A percentile compares a stretch with the other conserved stretches of the same genome.
These are phyloP conservation scores for Tiliacea aurago DNA, from an alignment of 2,888 invertebrate genomes.

Conservation along the genomic window DNA sequence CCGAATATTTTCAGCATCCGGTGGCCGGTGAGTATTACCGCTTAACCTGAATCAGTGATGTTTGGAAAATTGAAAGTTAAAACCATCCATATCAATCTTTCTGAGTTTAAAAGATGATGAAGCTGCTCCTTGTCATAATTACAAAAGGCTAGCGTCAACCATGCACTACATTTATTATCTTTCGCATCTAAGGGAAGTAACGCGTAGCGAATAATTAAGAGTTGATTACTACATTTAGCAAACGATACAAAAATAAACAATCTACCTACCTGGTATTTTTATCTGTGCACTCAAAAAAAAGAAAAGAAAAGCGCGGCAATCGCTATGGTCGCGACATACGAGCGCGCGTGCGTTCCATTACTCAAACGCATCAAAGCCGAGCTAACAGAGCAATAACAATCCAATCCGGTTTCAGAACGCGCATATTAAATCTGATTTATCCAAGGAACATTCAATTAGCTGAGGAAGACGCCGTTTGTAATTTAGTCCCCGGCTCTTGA, in stretches of 20 bases:
- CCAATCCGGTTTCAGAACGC: conserved; percentile 73
- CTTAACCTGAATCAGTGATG: neutral
- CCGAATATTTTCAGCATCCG: neutral
- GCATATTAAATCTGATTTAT: conserved; percentile 83
- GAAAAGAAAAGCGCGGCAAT: conserved; percentile 47
- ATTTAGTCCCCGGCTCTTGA: conserved; percentile 68
- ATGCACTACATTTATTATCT: neutral
- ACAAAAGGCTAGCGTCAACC: too few relatives aligned
- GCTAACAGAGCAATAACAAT: conserved; percentile 79
- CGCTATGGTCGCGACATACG: conserved; percentile 65
- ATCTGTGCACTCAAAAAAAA: conserved; percentile 31
- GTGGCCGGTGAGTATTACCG: too few relatives aligned
- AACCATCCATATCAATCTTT: neutral
- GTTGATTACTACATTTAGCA: neutral
- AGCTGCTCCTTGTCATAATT: neutral
- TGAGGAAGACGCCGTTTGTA: conserved; percentile 76
- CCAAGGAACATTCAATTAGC: conserved; percentile 83
- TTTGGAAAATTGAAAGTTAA: neutral
- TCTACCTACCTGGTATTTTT: conserved; percentile 49
- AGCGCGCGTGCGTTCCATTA: conserved; percentile 68
- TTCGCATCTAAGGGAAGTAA: neutral
- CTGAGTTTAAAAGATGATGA: neutral
- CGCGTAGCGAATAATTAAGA: neutral
- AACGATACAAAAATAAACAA: conserved; percentile 1
- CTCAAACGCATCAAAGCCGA: conserved; percentile 74